Percentiles rank a stretch among this genome's conserved stretches.
Evolutionary conservation across 2,797 vertebrate species (phyloP).

Genomic region (Premnoplex brunnescens): DNA sequence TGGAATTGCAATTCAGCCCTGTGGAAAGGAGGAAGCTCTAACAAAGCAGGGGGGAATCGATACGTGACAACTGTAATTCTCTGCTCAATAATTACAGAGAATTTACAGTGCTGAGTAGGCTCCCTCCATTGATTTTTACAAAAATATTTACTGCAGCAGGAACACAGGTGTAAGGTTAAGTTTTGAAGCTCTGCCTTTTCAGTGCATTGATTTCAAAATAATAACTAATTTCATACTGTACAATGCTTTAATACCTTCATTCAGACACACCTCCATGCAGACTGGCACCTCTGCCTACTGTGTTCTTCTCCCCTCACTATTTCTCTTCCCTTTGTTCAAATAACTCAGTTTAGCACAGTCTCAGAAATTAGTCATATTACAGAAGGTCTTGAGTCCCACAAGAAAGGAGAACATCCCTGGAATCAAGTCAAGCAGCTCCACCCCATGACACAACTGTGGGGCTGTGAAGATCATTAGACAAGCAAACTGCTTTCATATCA

Average conservation of each 20-base stretch:
- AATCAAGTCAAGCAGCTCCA: not conserved
- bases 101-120: conserved; percentile 42
- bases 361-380: not conserved
- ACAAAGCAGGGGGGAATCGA: conserved; percentile 46
- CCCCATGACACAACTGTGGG: not conserved
- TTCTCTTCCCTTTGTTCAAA: not conserved
- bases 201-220: conserved; percentile 47
- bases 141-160: conserved; percentile 47
- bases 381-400: not conserved
- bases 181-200: not conserved
- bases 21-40: not conserved
- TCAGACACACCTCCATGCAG: not conserved
- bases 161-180: not conserved
- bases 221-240: not conserved
- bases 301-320: not conserved
- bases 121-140: conserved; percentile 52
- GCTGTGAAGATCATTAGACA: not conserved
- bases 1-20: not conserved
- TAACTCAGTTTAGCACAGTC: not conserved
- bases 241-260: not conserved
- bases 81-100: conserved; percentile 44
- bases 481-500: not conserved
- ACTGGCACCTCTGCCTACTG: not conserved
- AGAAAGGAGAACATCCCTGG: not conserved
- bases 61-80: conserved; percentile 56